Evolutionary conservation across 2,797 vertebrate species (phyloP).

Genomic region (Oophaga sylvatica): DNA sequence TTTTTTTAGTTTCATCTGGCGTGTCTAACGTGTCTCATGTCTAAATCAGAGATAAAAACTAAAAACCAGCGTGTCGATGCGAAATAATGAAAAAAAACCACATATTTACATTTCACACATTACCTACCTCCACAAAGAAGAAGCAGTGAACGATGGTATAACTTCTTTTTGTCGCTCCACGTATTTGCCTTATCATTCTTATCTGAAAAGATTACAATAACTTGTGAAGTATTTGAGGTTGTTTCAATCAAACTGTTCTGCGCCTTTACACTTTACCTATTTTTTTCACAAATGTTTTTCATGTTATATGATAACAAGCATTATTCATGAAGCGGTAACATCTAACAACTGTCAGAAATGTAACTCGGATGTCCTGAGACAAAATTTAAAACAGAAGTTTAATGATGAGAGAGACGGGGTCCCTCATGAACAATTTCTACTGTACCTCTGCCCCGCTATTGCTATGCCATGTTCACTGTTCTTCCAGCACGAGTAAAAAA

Average conservation of each 20-base stretch:
- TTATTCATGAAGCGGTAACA: not conserved
- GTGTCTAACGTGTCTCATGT: no score
- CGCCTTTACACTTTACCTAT: no score
- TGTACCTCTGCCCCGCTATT: not conserved
- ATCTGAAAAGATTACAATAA: conserved; percentile 32
- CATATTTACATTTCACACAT: not conserved
- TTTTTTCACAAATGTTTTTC: no score
- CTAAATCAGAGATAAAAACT: no score
- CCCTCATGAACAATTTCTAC: not conserved
- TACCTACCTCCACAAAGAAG: conserved; percentile 51
- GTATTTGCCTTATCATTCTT: conserved; percentile 44
- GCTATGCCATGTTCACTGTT: no score
- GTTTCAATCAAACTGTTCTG: no score
- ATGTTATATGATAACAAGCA: not conserved
- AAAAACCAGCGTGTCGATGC: not conserved
- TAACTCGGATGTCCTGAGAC: not conserved
- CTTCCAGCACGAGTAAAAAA: no score
- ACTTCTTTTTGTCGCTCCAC: conserved; percentile 28
- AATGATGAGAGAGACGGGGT: not conserved
- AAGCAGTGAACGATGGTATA: conserved; percentile 45
- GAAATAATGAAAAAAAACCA: not conserved
- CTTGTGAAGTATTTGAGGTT: not conserved
- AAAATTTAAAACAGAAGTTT: not conserved
- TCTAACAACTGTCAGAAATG: no score
- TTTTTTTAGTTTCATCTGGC: no score